phyloP scores from a whole-genome alignment of 2,113 vertebrate species.

The Fukomys damarensis region DNA sequence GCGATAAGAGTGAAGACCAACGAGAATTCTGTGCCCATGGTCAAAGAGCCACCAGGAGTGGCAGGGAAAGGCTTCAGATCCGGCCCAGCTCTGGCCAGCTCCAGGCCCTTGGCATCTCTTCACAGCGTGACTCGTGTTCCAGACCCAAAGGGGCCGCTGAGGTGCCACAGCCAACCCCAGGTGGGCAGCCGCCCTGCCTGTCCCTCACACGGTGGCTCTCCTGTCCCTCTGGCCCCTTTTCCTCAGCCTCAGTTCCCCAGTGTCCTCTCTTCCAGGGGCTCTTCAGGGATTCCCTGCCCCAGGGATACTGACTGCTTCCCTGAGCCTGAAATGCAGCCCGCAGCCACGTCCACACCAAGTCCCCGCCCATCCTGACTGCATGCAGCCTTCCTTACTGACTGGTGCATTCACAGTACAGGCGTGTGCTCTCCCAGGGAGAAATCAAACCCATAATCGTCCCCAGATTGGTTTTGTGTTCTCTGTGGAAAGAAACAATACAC shows the following conservation, averaged over 20 bases:
- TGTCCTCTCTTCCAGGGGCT: background rate
- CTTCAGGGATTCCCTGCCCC: background rate
- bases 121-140: background rate
- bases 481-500: slow-evolving; percentile 68
- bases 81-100: background rate
- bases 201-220: background rate
- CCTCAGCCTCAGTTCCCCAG: background rate
- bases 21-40: background rate
- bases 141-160: background rate
- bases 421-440: slow-evolving; percentile 53
- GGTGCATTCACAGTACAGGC: background rate
- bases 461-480: slow-evolving; percentile 71
- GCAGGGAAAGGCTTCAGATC: background rate
- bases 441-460: slow-evolving; percentile 71
- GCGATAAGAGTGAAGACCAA: background rate
- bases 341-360: background rate
- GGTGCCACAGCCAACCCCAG: background rate
- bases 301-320: background rate
- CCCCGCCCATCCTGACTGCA: background rate
- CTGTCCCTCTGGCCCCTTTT: fast-evolving
- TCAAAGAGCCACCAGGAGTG: background rate
- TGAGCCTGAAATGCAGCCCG: background rate
- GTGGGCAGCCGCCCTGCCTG: background rate
- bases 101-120: background rate
- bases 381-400: slow-evolving; percentile 35